phyloP scores from a whole-genome alignment of 2,797 vertebrate genomes.

The Bradypodion pumilum region DNA sequence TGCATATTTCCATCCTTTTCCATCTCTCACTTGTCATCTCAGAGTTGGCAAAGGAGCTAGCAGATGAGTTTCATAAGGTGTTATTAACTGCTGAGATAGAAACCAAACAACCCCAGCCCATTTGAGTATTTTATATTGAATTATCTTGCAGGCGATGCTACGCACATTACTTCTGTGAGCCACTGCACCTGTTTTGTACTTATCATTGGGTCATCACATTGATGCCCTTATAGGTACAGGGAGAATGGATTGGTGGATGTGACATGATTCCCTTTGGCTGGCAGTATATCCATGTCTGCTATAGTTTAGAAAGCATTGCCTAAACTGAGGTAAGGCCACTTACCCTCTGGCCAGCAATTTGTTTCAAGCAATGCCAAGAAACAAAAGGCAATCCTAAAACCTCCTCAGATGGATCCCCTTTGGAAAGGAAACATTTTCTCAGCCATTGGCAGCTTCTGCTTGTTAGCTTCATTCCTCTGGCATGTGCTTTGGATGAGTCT shows the following conservation, averaged over 20 bases:
- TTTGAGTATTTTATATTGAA: constrained; percentile 60
- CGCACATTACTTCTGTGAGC: constrained; percentile 41
- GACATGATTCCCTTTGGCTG: constrained; percentile 51
- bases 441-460: constrained; percentile 86
- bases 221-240: constrained; percentile 86
- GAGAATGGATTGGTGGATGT: constrained; percentile 61
- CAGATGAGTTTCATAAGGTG: constrained; percentile 2
- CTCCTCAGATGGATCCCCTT: constrained; percentile 79
- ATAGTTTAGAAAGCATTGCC: constrained; percentile 43
- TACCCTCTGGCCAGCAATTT: constrained; percentile 40
- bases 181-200: constrained; percentile 83
- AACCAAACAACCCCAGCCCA: constrained; percentile 55
- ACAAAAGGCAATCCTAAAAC: constrained; percentile 51
- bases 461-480: constrained; percentile 88
- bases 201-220: constrained; percentile 81
- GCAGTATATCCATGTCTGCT: constrained; percentile 41
- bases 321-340: constrained; percentile 43
- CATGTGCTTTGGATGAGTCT: constrained; percentile 82
- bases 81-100: not conserved
- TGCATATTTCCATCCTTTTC: constrained; percentile 2
- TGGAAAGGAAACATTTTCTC: constrained; percentile 85
- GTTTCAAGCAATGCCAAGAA: constrained; percentile 28
- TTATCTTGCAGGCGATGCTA: constrained; percentile 37
- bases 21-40: constrained; percentile 6
- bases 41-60: constrained; percentile 22